phyloP scores from a whole-genome alignment of 2,888 invertebrate species.

The Philereme vetulata region DNA sequence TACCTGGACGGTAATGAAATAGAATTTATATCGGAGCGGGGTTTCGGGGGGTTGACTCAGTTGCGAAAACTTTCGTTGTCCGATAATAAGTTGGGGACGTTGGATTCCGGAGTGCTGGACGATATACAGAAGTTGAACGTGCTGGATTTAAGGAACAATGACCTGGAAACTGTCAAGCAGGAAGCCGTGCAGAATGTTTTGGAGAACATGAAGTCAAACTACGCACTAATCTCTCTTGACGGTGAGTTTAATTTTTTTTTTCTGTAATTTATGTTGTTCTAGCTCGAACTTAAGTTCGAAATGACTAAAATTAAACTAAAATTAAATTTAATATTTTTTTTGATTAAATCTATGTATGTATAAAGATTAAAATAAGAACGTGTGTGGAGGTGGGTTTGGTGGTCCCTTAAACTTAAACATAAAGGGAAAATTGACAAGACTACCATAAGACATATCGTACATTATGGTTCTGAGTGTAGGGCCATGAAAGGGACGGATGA shows the following conservation, averaged over 20 bases:
- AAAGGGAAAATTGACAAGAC: no score
- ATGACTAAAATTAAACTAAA: no score
- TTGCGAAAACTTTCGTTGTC: slow-evolving; percentile 88
- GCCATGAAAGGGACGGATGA: no score
- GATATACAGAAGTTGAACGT: slow-evolving; percentile 88
- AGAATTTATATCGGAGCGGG: slow-evolving; percentile 89
- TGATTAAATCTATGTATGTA: no score
- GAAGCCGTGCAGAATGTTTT: slow-evolving; percentile 89
- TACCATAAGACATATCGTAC: no score
- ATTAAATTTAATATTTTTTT: no score
- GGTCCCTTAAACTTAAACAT: no score
- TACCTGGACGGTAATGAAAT: slow-evolving; percentile 88
- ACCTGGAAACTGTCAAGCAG: slow-evolving; percentile 89
- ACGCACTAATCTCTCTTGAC: slow-evolving; percentile 89
- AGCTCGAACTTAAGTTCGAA: no score
- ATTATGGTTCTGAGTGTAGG: no score
- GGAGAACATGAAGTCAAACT: slow-evolving; percentile 87
- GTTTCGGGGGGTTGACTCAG: slow-evolving; percentile 89
- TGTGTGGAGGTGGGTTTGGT: no score
- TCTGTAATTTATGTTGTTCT: no score
- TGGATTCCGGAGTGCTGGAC: slow-evolving; percentile 88
- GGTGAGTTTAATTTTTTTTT: slow-evolving; percentile 82
- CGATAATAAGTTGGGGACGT: slow-evolving; percentile 88
- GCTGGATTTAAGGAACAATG: slow-evolving; percentile 90
- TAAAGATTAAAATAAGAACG: no score